Base-by-base conservation (phyloP, 2,113 vertebrate species). In the Pteropus alecto region DNA sequence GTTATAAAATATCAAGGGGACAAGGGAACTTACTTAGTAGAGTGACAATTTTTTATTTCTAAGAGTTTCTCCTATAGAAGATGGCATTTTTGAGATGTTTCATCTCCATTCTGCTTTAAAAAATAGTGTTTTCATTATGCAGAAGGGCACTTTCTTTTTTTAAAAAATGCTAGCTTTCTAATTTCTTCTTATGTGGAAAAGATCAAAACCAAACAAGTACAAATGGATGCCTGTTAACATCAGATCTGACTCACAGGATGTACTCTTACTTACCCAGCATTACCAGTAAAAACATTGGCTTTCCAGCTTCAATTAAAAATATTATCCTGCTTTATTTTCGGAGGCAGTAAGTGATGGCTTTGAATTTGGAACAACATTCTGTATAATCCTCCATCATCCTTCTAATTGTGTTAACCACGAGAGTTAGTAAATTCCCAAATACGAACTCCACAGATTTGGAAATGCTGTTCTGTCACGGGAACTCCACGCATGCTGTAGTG, bases 261-360 rank as follows among this genome's bases (percentile, higher is more conserved):
- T 24, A 48, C 12, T 71, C 78, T 30, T 67, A 74, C 51, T 95
- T 81, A 93, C 6, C 8, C 6, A 84, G 18, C 4, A 63, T 26
- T 43, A 41, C 14, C 19, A 63, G 63, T 48, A 74, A 83, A 95
- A 77, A 65, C 33, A 73, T 22, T 92, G 90, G 35, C 33, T 91
- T 61, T 81, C 35, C 24, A 79, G 6, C 0, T 65, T 74, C 5
- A 79, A 15, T 43, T 63, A 6, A 46, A 30, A 35, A 82, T 0
- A 33, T 43, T 71, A 12, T 18, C 58, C 15, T 65, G 18, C 30
- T 90, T 81, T 73, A 56, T 74, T 85, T 54, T 79, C 13, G 35
- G 41, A 84, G n/a, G 7, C 19, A 24, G 22, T 90, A 22, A n/a
- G 9, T 86, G 43, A 33, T 63, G 65, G 15, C 22, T n/a, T 48